Percentiles rank a stretch among this genome's conserved stretches.
phyloP scores from a whole-genome alignment of 92 coral and sea anemone species.

The Meandrina meandrites region DNA sequence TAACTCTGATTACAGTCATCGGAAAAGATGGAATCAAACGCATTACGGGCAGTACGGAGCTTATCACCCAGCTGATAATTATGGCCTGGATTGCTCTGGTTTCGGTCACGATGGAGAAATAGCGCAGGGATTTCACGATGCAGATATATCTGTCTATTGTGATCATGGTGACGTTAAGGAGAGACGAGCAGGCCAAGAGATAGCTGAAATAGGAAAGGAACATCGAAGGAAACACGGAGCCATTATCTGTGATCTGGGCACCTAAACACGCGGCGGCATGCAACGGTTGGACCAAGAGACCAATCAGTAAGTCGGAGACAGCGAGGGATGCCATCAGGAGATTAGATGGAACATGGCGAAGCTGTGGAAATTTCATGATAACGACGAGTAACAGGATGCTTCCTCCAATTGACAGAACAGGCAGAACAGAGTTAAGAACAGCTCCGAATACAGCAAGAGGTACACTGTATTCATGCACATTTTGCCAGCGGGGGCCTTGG shows the following conservation, averaged over 20 bases:
- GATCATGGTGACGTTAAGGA: not conserved
- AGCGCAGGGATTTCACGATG: not conserved
- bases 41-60: not conserved
- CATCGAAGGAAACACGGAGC: not conserved
- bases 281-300: conserved; percentile 8
- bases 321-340: conserved; percentile 1
- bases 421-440: not conserved
- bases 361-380: conserved; percentile 6
- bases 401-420: conserved; percentile 1
- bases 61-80: conserved; percentile 1
- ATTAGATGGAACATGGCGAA: conserved; percentile 18
- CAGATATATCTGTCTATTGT: conserved; percentile 9
- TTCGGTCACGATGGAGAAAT: not conserved
- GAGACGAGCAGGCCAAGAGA: not conserved
- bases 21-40: not conserved
- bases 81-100: not conserved
- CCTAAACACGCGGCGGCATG: not conserved
- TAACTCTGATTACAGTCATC: not conserved
- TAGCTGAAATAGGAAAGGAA: not conserved
- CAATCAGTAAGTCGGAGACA: conserved; percentile 12
- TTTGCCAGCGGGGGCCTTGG: not conserved
- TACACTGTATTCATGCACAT: not conserved
- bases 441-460: not conserved
- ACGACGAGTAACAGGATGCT: not conserved
- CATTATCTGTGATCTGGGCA: not conserved